A percentile compares a stretch with the other conserved stretches of the same genome.
These are phyloP conservation scores for Paradisaea rubra DNA, from an alignment of 2,113 vertebrate genomes.

Conservation along the genomic window DNA sequence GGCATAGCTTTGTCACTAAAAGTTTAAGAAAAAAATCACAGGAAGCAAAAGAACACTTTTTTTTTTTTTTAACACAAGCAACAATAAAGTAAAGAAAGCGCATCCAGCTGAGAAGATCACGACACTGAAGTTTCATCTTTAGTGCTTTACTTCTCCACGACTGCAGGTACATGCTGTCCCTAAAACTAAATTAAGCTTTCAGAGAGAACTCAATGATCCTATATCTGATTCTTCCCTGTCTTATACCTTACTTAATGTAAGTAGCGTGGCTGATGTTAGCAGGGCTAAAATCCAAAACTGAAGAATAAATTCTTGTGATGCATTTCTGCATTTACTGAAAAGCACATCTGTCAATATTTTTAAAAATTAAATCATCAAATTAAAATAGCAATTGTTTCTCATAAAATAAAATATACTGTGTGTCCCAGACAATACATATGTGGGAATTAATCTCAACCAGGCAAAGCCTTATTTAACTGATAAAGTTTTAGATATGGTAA, in stretches of 20 bases:
- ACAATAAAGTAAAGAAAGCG: background rate
- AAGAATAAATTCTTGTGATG: background rate
- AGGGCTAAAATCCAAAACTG: background rate
- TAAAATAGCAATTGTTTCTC: background rate
- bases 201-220: background rate
- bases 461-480: slow-evolving; percentile 15
- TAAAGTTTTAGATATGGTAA: slow-evolving; percentile 24
- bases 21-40: background rate
- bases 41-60: background rate
- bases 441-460: slow-evolving; percentile 10
- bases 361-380: background rate
- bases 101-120: background rate
- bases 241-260: background rate
- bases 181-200: background rate
- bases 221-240: background rate
- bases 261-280: background rate
- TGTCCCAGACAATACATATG: background rate
- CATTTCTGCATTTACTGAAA: background rate
- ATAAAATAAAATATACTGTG: slow-evolving; percentile 1
- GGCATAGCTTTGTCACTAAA: background rate
- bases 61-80: background rate
- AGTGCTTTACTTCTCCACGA: background rate
- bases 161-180: background rate
- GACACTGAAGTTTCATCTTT: background rate
- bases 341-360: slow-evolving; percentile 5